A percentile compares a stretch with the other conserved stretches of the same genome.
phyloP scores from a whole-genome alignment of 2,113 vertebrate genomes.

The Mobula birostris region DNA sequence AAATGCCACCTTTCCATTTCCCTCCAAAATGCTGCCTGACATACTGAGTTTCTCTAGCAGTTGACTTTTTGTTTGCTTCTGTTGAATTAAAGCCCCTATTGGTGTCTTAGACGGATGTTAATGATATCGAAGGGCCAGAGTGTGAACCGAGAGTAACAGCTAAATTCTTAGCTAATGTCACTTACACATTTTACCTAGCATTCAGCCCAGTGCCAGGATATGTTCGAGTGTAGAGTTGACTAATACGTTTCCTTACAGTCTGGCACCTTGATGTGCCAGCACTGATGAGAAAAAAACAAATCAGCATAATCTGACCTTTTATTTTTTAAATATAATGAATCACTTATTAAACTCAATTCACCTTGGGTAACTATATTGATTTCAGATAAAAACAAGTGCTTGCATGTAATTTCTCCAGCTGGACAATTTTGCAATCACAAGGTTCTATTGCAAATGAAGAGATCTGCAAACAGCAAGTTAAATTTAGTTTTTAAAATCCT shows the following conservation, averaged over 20 bases:
- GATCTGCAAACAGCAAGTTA: background rate
- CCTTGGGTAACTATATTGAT: background rate
- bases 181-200: background rate
- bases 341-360: background rate
- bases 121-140: background rate
- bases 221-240: background rate
- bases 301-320: background rate
- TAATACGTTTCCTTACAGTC: background rate
- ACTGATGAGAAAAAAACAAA: background rate
- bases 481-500: background rate
- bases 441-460: background rate
- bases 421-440: background rate
- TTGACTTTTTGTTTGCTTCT: too few species aligned
- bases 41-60: too few species aligned
- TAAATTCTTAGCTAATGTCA: background rate
- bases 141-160: background rate
- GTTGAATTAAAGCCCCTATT: too few species aligned
- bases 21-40: too few species aligned
- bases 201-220: background rate
- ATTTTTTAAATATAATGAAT: background rate
- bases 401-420: background rate
- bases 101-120: background rate
- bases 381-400: background rate
- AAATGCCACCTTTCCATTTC: too few species aligned
- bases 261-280: background rate